phyloP scores from a whole-genome alignment of 2,888 invertebrate species.

The Morpho achilles region DNA sequence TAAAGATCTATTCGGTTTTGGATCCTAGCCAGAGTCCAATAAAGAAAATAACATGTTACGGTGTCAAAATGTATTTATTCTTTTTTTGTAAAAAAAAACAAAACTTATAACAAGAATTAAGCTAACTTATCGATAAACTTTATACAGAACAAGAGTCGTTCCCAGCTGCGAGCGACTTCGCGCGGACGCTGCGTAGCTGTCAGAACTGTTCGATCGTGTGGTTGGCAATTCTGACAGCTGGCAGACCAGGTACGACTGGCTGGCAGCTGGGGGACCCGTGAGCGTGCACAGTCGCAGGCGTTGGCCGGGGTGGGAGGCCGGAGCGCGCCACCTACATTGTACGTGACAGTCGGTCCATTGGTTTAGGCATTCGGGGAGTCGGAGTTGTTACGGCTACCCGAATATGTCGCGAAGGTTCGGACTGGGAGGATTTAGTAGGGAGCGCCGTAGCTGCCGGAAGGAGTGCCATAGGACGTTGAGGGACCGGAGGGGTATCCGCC shows the following conservation, averaged over 20 bases:
- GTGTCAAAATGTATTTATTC: slow-evolving; percentile 80
- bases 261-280: slow-evolving; percentile 62
- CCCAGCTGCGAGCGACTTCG: slow-evolving; percentile 70
- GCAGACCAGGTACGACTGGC: slow-evolving; percentile 50
- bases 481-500: slow-evolving; percentile 70
- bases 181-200: slow-evolving; percentile 28
- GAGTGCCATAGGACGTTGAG: slow-evolving; percentile 79
- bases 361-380: slow-evolving; percentile 58
- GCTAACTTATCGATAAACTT: slow-evolving; percentile 71
- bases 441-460: slow-evolving; percentile 85
- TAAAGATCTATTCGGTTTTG: too few species aligned
- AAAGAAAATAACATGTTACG: slow-evolving; percentile 42
- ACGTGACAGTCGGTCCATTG: slow-evolving; percentile 59
- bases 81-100: slow-evolving; percentile 70
- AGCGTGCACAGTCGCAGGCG: slow-evolving; percentile 77
- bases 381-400: slow-evolving; percentile 50
- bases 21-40: too few species aligned
- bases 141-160: slow-evolving; percentile 70
- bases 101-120: slow-evolving; percentile 62
- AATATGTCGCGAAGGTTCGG: slow-evolving; percentile 49
- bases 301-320: slow-evolving; percentile 56
- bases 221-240: slow-evolving; percentile 25
- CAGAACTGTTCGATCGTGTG: slow-evolving; percentile 29
- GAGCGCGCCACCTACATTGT: slow-evolving; percentile 72
- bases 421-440: slow-evolving; percentile 67